These are phyloP conservation scores for Platichthys stellatus DNA, from an alignment of 2,113 vertebrate species.

Conservation along the genomic window DNA sequence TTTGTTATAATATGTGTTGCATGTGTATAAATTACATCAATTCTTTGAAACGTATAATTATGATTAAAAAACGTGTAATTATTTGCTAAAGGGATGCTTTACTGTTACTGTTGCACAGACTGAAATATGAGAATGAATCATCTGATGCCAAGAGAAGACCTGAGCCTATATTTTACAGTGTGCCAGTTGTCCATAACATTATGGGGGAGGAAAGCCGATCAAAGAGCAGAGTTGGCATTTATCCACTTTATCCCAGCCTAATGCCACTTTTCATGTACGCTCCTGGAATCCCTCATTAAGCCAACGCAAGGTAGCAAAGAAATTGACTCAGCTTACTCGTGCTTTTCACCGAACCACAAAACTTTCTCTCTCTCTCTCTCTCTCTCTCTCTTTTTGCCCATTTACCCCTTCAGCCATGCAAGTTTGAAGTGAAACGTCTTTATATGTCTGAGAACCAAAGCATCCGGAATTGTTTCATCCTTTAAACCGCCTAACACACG, in stretches of 20 bases:
- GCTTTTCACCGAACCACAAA: conserved; percentile 42
- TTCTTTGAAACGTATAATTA: not conserved
- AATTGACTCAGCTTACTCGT: conserved; percentile 30
- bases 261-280: conserved; percentile 60
- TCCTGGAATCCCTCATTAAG: conserved; percentile 63
- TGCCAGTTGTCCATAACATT: conserved; percentile 47
- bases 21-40: not conserved
- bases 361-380: conserved; percentile 21
- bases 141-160: conserved; percentile 21
- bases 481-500: conserved; percentile 18
- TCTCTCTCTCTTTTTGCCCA: conserved; percentile 27
- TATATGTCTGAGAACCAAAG: conserved; percentile 12
- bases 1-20: not conserved
- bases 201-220: conserved; percentile 42
- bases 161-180: conserved; percentile 36
- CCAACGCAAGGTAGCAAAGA: conserved; percentile 56
- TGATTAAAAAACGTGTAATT: not conserved
- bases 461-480: conserved; percentile 17
- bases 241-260: conserved; percentile 63
- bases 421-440: conserved; percentile 50
- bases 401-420: conserved; percentile 41
- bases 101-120: conserved; percentile 2
- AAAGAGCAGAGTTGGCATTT: conserved; percentile 67
- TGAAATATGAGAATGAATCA: conserved; percentile 32
- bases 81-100: not conserved